A percentile compares a stretch with the other conserved stretches of the same genome.
Evolutionary conservation across 2,113 vertebrate genomes (phyloP).

Genomic region (Lota lota): DNA sequence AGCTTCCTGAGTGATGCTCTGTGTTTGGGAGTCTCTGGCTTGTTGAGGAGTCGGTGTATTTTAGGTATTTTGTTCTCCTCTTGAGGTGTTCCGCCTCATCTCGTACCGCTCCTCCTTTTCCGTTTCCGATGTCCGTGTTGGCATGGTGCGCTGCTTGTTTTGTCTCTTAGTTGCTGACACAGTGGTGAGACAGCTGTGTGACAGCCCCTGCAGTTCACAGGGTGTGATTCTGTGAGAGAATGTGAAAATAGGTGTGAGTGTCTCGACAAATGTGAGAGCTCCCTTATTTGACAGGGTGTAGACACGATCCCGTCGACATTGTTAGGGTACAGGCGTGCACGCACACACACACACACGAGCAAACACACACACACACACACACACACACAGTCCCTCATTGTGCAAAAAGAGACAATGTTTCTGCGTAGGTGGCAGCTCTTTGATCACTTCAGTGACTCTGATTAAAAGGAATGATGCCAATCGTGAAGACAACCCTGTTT

Average conservation of each 20-base stretch:
- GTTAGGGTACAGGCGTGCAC: slow-evolving; percentile 30
- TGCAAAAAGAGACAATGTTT: slow-evolving; percentile 37
- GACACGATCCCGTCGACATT: slow-evolving; percentile 60
- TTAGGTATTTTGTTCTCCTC: no score
- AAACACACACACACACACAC: slow-evolving; percentile 17
- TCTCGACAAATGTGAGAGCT: slow-evolving; percentile 57
- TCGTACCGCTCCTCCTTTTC: no score
- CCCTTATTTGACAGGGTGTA: slow-evolving; percentile 63
- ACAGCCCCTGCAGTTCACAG: no score
- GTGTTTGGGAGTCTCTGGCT: no score
- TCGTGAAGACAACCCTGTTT: slow-evolving; percentile 49
- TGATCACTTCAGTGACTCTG: slow-evolving; percentile 61
- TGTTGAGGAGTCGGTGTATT: no score
- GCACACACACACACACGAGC: background rate
- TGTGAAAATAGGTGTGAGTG: slow-evolving; percentile 18
- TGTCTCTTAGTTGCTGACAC: no score
- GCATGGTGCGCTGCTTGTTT: no score
- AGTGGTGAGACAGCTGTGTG: no score
- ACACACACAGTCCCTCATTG: slow-evolving; percentile 37
- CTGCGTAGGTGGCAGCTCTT: slow-evolving; percentile 54
- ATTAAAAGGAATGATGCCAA: slow-evolving; percentile 69
- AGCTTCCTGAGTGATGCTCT: no score
- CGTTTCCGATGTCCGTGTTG: no score
- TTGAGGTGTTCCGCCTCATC: no score
- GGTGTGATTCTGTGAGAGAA: no score